These are phyloP conservation scores for Sphaeridia pumilis DNA, from an alignment of 2,888 invertebrate genomes.

Conservation along the genomic window DNA sequence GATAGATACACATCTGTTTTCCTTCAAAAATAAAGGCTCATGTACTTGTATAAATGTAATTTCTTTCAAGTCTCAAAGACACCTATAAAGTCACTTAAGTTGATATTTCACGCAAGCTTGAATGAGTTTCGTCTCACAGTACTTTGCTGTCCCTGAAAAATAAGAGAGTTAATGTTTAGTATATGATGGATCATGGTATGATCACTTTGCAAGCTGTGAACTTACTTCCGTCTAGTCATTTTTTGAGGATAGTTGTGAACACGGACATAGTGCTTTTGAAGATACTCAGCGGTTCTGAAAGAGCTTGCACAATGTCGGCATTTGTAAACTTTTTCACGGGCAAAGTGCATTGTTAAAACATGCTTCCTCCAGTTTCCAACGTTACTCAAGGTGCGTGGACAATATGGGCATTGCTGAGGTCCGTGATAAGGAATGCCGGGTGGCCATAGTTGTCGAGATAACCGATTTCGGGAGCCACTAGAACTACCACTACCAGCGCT, in stretches of 20 bases:
- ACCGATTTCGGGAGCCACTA: constrained; percentile 28
- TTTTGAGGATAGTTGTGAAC: constrained; percentile 38
- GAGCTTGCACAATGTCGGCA: constrained; percentile 37
- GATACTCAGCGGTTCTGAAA: constrained; percentile 38
- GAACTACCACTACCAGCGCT: constrained; percentile 19
- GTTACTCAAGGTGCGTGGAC: constrained; percentile 37
- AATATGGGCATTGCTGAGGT: constrained; percentile 38
- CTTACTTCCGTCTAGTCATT: constrained; percentile 36
- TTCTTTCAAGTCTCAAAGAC: too few relatives aligned
- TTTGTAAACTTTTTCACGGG: constrained; percentile 37
- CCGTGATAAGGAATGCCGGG: constrained; percentile 31
- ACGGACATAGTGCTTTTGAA: constrained; percentile 38
- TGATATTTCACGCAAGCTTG: too few relatives aligned
- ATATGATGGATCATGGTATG: neutral
- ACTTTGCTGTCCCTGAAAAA: too few relatives aligned
- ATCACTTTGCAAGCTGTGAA: constrained; percentile 12
- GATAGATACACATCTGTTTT: too few relatives aligned
- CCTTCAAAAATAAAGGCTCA: too few relatives aligned
- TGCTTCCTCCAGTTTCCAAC: constrained; percentile 39
- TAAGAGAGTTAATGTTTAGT: too few relatives aligned
- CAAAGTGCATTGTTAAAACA: constrained; percentile 38
- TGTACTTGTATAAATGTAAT: too few relatives aligned
- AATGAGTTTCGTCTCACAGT: too few relatives aligned
- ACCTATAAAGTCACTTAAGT: too few relatives aligned
- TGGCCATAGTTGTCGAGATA: constrained; percentile 32